Evolutionary conservation across 1,140 invertebrate species (phyloP).

Genomic region (Aricia agestis): DNA sequence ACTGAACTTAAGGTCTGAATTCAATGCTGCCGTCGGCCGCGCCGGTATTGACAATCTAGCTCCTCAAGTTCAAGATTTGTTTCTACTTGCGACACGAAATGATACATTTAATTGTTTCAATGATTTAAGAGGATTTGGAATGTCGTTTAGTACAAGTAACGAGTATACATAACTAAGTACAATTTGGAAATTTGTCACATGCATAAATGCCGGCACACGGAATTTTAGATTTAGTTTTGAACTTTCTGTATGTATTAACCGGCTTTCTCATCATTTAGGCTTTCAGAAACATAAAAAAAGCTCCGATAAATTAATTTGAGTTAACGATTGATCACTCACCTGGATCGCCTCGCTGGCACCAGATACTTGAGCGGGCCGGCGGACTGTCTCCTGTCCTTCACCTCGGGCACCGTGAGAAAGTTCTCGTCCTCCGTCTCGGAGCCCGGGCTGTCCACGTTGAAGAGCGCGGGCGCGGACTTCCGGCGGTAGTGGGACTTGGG

Average conservation of each 20-base stretch:
- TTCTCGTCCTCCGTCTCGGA: constrained; percentile 56
- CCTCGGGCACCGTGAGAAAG: constrained; percentile 47
- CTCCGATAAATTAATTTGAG: too few relatives aligned
- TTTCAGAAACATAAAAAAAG: too few relatives aligned
- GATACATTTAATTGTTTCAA: background rate
- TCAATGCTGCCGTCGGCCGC: background rate
- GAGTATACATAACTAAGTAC: too few relatives aligned
- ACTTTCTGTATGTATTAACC: too few relatives aligned
- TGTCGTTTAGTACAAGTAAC: background rate
- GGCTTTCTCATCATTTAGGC: too few relatives aligned
- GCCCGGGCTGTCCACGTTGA: constrained; percentile 51
- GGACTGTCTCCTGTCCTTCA: constrained; percentile 64
- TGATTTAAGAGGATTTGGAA: background rate
- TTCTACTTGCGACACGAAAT: background rate
- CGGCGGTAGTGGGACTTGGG: constrained; percentile 56
- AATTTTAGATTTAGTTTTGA: too few relatives aligned
- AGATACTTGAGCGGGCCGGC: constrained; percentile 66
- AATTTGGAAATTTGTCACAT: too few relatives aligned
- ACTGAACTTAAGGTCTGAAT: background rate
- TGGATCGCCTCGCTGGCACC: constrained; percentile 56
- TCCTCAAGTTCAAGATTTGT: constrained; percentile 4
- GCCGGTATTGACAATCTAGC: background rate
- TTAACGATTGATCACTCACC: constrained; percentile 51
- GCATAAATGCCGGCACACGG: too few relatives aligned
- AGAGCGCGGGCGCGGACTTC: constrained; percentile 60